A percentile compares a stretch with the other conserved stretches of the same genome.
phyloP scores from a whole-genome alignment of 2,888 invertebrate species.

The Anorthoa munda region DNA sequence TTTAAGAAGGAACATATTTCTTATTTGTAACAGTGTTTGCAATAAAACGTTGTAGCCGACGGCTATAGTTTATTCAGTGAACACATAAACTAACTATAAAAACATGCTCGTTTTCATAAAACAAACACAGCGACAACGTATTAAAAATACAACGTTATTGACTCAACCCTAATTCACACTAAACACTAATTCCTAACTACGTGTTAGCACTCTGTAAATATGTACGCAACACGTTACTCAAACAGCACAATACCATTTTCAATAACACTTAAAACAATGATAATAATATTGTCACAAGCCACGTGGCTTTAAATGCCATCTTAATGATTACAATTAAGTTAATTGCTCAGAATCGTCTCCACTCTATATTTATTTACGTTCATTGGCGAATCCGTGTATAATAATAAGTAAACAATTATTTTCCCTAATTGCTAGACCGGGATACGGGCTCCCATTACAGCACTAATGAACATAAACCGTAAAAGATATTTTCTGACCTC shows the following conservation, averaged over 20 bases:
- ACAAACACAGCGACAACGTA: constrained; percentile 1
- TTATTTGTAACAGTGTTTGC: background rate
- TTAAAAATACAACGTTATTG: constrained; percentile 28
- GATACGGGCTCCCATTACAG: constrained; percentile 80
- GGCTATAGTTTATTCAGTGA: background rate
- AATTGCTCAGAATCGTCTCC: constrained; percentile 83
- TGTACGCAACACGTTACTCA: constrained; percentile 26
- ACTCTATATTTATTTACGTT: constrained; percentile 83
- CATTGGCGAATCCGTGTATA: constrained; percentile 83
- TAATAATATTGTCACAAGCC: constrained; percentile 39
- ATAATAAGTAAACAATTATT: constrained; percentile 89
- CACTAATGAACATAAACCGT: constrained; percentile 89
- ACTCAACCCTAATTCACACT: constrained; percentile 17
- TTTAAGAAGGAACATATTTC: background rate
- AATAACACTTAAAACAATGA: constrained; percentile 54
- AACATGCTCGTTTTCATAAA: constrained; percentile 1
- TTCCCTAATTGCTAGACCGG: constrained; percentile 85
- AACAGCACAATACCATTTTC: constrained; percentile 27
- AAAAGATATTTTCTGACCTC: constrained; percentile 89
- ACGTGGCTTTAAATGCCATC: constrained; percentile 55
- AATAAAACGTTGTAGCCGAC: background rate
- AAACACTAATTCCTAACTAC: constrained; percentile 28
- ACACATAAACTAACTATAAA: background rate
- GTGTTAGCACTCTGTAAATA: constrained; percentile 26
- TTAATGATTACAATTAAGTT: constrained; percentile 79